Percentiles rank a stretch among this genome's conserved stretches.
phyloP scores from a whole-genome alignment of 1,140 invertebrate species.

The Pogonognathellus flavescens region DNA sequence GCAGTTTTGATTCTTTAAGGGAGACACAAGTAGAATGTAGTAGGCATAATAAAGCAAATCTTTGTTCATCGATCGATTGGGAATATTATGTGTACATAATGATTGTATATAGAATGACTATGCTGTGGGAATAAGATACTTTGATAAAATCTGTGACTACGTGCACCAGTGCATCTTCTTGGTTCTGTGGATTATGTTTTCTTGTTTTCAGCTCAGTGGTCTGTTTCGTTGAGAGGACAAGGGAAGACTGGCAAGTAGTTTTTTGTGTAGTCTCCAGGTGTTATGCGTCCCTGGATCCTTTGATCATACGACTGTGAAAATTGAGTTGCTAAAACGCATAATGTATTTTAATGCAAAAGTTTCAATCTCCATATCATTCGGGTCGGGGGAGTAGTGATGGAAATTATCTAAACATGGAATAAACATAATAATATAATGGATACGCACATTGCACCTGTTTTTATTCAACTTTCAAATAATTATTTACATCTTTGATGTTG shows the following conservation, averaged over 20 bases:
- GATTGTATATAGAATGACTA: too few relatives aligned
- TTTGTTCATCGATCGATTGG: too few relatives aligned
- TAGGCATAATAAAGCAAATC: too few relatives aligned
- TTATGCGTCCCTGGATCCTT: neutral
- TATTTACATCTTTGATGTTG: neutral
- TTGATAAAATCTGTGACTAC: too few relatives aligned
- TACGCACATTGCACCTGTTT: neutral
- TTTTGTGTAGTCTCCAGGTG: neutral
- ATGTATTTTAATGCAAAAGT: conserved; percentile 27
- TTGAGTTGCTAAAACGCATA: neutral
- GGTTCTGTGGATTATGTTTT: neutral
- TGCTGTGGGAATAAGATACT: too few relatives aligned
- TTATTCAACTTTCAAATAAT: neutral
- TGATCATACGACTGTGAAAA: conserved; percentile 12
- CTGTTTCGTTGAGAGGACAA: neutral
- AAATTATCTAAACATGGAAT: neutral
- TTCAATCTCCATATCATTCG: neutral
- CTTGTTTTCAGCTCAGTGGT: conserved; percentile 7
- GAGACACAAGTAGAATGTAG: too few relatives aligned
- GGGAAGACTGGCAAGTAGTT: conserved; percentile 2
- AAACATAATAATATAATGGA: neutral
- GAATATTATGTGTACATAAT: too few relatives aligned
- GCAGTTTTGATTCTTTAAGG: too few relatives aligned
- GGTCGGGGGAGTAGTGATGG: neutral
- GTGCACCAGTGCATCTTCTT: neutral